phyloP scores from a whole-genome alignment of 2,797 vertebrate species.

The Myripristis murdjan region DNA sequence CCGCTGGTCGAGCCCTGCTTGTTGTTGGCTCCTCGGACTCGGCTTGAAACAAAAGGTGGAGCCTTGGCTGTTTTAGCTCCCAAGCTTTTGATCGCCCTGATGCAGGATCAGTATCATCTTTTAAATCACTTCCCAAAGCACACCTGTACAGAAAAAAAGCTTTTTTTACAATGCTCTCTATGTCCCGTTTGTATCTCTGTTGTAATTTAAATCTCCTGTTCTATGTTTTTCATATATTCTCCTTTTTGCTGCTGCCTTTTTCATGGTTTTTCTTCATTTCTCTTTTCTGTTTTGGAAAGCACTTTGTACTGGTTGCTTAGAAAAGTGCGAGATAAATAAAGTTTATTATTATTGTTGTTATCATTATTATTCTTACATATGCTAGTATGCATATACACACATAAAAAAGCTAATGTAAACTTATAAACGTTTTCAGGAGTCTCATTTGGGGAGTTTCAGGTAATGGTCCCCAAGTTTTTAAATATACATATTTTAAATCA shows the following conservation, averaged over 20 bases:
- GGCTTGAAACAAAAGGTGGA: too few relatives aligned
- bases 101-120: not conserved
- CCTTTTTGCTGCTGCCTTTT: not conserved
- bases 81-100: too few relatives aligned
- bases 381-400: constrained; percentile 58
- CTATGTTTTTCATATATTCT: too few relatives aligned
- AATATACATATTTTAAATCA: constrained; percentile 22
- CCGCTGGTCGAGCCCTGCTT: too few relatives aligned
- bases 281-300: constrained; percentile 9
- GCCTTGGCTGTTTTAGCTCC: not conserved
- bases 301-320: constrained; percentile 25
- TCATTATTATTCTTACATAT: constrained; percentile 44
- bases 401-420: constrained; percentile 39
- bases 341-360: constrained; percentile 30
- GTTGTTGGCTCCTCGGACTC: too few relatives aligned
- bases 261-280: not conserved
- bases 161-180: not conserved
- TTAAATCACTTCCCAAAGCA: constrained; percentile 1
- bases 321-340: constrained; percentile 44
- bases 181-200: not conserved
- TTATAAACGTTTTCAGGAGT: constrained; percentile 28
- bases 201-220: not conserved
- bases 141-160: not conserved
- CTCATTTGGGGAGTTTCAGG: constrained; percentile 12
- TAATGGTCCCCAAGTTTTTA: constrained; percentile 5